Percentiles rank a stretch among this genome's conserved stretches.
These are phyloP conservation scores for Benitochromis conjunctus DNA, from an alignment of 2,113 vertebrate genomes.

Conservation along the genomic window DNA sequence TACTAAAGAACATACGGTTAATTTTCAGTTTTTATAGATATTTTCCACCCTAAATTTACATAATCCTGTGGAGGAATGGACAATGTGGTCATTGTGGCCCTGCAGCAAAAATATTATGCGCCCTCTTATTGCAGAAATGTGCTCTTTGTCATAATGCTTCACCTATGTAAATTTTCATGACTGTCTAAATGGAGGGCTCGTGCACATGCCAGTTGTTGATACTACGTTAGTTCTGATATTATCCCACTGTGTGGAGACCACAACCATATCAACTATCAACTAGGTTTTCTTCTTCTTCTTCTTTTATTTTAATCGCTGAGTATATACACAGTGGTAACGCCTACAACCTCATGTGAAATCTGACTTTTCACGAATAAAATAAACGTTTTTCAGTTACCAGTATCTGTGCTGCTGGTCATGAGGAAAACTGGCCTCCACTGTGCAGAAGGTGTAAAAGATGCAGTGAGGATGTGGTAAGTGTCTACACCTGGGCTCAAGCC, in stretches of 20 bases:
- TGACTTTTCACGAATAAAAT: background rate
- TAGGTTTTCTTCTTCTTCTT: background rate
- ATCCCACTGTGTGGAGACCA: background rate
- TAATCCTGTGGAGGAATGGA: background rate
- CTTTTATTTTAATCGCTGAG: background rate
- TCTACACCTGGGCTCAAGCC: background rate
- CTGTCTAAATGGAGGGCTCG: background rate
- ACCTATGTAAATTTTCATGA: background rate
- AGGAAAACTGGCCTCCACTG: background rate
- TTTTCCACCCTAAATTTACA: background rate
- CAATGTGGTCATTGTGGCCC: background rate
- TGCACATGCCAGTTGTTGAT: accelerated
- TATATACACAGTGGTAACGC: background rate
- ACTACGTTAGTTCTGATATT: background rate
- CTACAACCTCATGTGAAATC: background rate
- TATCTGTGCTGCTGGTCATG: background rate
- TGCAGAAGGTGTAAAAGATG: background rate
- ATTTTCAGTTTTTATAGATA: background rate
- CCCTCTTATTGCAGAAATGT: background rate
- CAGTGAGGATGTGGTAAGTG: background rate
- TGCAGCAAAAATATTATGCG: background rate
- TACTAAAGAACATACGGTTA: background rate
- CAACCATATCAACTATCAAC: background rate
- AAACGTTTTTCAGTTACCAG: background rate
- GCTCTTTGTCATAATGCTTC: background rate